Percentiles rank a stretch among this genome's conserved stretches.
Conservation (phyloP, 2,113 vertebrate genomes). For the Myanophis thanlyinensis region DNA sequence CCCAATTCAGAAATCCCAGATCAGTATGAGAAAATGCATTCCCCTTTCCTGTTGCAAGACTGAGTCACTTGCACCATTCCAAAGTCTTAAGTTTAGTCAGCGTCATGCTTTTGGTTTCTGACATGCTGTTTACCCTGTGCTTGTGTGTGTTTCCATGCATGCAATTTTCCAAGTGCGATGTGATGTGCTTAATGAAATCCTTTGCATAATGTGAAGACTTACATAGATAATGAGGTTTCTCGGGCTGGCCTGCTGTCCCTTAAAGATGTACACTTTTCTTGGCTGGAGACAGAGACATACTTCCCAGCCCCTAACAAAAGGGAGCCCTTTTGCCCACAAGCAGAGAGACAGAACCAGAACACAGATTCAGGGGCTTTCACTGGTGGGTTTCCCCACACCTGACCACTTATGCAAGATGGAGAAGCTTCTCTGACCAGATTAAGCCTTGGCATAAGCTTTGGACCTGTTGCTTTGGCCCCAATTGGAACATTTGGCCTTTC, state of each 20-base stretch:
- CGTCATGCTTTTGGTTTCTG: background rate
- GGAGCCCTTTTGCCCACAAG: background rate
- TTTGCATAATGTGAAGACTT: background rate
- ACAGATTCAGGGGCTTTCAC: background rate
- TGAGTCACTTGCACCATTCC: background rate
- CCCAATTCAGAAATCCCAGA: background rate
- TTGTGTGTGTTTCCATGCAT: background rate
- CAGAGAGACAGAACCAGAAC: background rate
- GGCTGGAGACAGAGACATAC: background rate
- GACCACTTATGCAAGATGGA: background rate
- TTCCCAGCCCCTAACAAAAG: background rate
- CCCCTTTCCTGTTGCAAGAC: background rate
- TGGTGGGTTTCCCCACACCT: background rate
- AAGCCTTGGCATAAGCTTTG: background rate
- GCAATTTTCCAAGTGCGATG: background rate
- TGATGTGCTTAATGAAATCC: background rate
- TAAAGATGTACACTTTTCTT: background rate
- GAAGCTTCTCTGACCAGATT: background rate
- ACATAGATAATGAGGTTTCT: background rate
- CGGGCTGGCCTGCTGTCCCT: background rate
- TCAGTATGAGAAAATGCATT: background rate
- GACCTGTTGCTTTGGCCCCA: background rate
- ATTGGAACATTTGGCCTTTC: background rate
- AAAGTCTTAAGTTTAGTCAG: background rate
- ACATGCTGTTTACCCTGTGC: background rate